Conservation (phyloP, 1,140 invertebrate species). For the Aphis craccivora region DNA sequence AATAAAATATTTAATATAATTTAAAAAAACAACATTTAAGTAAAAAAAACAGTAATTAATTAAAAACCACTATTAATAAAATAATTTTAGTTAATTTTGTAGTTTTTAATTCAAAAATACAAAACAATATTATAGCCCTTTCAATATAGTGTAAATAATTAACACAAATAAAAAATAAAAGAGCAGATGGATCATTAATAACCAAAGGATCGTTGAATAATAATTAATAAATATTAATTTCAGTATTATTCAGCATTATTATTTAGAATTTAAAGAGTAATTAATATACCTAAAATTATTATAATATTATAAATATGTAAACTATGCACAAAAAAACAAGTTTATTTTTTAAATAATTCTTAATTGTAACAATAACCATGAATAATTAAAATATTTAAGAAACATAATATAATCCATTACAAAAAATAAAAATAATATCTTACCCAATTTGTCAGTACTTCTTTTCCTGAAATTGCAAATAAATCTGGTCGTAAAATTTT, state of each 20-base stretch:
- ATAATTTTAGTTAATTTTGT: background rate
- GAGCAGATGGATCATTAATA: background rate
- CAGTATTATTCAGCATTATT: too few relatives aligned
- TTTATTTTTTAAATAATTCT: background rate
- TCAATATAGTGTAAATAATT: background rate
- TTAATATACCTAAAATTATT: background rate
- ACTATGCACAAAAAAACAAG: background rate
- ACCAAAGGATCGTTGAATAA: background rate
- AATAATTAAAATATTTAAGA: background rate
- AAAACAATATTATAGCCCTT: background rate
- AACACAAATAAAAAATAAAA: background rate
- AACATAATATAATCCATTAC: background rate
- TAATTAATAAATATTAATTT: too few relatives aligned
- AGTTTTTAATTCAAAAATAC: background rate
- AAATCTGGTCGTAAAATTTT: constrained; percentile 2
- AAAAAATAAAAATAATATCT: background rate
- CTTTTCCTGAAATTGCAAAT: background rate
- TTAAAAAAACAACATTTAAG: too few relatives aligned
- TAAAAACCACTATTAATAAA: background rate
- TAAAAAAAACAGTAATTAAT: too few relatives aligned
- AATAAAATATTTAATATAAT: background rate
- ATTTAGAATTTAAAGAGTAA: too few relatives aligned
- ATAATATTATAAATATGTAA: background rate
- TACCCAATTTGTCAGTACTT: constrained; percentile 21
- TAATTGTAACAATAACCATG: background rate